phyloP scores from a whole-genome alignment of 2,888 invertebrate genomes.

The Eupithecia tripunctaria region DNA sequence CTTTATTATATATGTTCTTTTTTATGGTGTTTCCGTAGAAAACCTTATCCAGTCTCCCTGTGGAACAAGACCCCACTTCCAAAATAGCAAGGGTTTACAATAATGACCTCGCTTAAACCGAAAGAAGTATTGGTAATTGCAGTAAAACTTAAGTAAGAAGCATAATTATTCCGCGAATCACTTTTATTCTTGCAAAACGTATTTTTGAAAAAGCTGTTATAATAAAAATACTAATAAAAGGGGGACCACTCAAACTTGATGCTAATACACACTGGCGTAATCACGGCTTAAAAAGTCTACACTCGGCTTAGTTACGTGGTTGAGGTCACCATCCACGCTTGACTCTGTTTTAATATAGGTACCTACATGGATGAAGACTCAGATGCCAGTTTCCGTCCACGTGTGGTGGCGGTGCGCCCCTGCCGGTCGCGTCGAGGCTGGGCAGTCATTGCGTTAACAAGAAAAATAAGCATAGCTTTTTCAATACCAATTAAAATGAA shows the following conservation, averaged over 20 bases:
- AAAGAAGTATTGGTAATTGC: not conserved
- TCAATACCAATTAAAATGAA: no score
- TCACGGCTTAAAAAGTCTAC: not conserved
- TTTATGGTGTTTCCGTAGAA: not conserved
- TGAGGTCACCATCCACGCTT: not conserved
- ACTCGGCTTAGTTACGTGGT: not conserved
- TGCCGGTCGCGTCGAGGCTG: no score
- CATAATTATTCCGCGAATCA: not conserved
- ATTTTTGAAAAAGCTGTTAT: not conserved
- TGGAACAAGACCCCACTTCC: not conserved
- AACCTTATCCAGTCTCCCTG: not conserved
- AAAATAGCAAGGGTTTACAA: not conserved
- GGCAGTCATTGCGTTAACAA: no score
- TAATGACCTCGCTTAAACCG: not conserved
- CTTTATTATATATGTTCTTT: no score
- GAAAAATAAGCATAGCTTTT: no score
- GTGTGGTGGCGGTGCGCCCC: no score
- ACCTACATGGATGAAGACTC: no score
- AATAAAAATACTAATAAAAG: conserved; percentile 5
- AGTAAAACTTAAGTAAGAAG: not conserved
- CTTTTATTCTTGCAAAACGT: not conserved
- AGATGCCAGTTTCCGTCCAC: no score
- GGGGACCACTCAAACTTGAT: conserved; percentile 8
- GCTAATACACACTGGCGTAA: conserved; percentile 4
- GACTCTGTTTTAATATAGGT: not conserved